phyloP scores from a whole-genome alignment of 2,797 vertebrate species.

The Naso thynnoides region DNA sequence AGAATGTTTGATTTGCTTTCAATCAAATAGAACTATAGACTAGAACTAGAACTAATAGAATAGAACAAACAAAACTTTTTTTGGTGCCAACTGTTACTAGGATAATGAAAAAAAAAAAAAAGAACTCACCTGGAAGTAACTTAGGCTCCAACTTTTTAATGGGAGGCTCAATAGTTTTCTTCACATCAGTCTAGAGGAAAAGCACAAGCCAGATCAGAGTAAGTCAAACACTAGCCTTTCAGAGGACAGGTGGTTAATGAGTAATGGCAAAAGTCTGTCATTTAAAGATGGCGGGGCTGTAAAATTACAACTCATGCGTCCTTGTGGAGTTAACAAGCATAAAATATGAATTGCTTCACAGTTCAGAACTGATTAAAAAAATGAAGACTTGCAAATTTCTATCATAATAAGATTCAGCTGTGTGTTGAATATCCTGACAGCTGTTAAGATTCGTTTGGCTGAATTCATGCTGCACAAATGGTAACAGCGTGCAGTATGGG shows the following conservation, averaged over 20 bases:
- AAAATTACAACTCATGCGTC: neutral
- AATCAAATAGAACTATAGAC: conserved; percentile 7
- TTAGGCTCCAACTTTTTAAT: conserved; percentile 94
- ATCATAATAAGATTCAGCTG: neutral
- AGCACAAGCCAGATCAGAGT: conserved; percentile 9
- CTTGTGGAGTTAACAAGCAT: neutral
- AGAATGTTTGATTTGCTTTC: neutral
- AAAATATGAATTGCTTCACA: neutral
- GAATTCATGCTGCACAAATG: conserved; percentile 15
- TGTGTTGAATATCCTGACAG: neutral
- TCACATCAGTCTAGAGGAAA: conserved; percentile 86
- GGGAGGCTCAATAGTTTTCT: conserved; percentile 86
- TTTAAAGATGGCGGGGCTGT: neutral
- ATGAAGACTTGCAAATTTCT: neutral
- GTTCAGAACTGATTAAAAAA: neutral
- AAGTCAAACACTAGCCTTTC: conserved; percentile 4
- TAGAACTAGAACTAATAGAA: too few species aligned
- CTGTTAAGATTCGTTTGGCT: conserved; percentile 9
- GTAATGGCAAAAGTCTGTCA: conserved; percentile 5
- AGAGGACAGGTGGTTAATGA: conserved; percentile 14
- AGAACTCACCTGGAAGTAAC: conserved; percentile 91
- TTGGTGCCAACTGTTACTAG: neutral
- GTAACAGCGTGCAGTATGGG: neutral
- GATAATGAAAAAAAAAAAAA: neutral
- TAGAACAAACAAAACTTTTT: neutral